Percentiles rank a stretch among this genome's conserved stretches.
Conservation (phyloP, 2,888 invertebrate genomes). For the Rutpela maculata region DNA sequence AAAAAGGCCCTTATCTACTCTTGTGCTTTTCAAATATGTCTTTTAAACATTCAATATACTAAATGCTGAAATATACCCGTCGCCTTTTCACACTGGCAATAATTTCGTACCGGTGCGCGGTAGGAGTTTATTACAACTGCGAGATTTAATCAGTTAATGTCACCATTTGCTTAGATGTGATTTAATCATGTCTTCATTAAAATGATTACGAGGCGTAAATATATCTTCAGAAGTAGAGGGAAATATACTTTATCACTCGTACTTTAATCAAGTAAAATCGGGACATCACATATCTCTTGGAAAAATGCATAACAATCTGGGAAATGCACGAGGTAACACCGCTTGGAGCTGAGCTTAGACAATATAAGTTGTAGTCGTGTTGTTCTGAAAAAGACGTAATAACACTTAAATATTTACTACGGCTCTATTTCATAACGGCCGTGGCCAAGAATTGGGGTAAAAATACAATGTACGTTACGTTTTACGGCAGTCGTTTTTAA, state of each 20-base stretch:
- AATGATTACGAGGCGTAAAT: slow-evolving; percentile 22
- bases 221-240: slow-evolving; percentile 2
- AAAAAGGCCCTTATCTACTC: no score
- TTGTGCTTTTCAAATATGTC: no score
- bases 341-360: slow-evolving; percentile 30
- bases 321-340: slow-evolving; percentile 24
- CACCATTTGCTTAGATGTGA: slow-evolving; percentile 32
- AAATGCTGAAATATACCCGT: no score
- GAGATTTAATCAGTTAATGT: slow-evolving; percentile 36
- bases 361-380: slow-evolving; percentile 39
- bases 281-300: slow-evolving; percentile 20
- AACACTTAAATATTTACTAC: slow-evolving; percentile 58
- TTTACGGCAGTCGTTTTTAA: slow-evolving; percentile 47
- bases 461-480: slow-evolving; percentile 44
- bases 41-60: no score
- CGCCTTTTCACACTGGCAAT: no score
- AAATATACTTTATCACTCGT: slow-evolving; percentile 23
- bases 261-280: slow-evolving; percentile 25
- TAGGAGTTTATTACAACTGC: slow-evolving; percentile 4
- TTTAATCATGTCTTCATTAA: slow-evolving; percentile 38
- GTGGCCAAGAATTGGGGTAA: slow-evolving; percentile 41
- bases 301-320: slow-evolving; percentile 32
- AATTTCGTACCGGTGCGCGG: no score
- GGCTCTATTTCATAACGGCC: slow-evolving; percentile 54
- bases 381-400: slow-evolving; percentile 45